These are phyloP conservation scores for Parnassius mnemosyne DNA, from an alignment of 2,888 invertebrate genomes.

Conservation along the genomic window DNA sequence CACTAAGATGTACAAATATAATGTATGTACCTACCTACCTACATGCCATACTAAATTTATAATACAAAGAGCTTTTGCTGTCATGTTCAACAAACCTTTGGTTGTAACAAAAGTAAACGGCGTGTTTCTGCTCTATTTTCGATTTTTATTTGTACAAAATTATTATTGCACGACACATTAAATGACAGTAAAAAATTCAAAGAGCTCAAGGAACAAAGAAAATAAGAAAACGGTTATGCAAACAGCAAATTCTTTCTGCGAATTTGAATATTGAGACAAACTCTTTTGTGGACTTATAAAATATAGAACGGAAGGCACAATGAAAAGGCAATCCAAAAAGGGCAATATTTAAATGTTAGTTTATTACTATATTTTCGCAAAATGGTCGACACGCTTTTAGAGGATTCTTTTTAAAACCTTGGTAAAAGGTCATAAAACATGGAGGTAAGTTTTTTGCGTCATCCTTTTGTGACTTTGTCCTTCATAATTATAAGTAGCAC, in stretches of 20 bases:
- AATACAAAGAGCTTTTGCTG: not conserved
- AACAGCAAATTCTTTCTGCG: constrained; percentile 57
- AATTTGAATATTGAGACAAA: constrained; percentile 65
- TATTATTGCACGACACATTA: constrained; percentile 20
- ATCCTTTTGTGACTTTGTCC: constrained; percentile 37
- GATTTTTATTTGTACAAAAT: constrained; percentile 12
- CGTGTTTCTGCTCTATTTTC: constrained; percentile 22
- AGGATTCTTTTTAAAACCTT: constrained; percentile 48
- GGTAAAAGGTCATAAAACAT: constrained; percentile 42
- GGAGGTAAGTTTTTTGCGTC: constrained; percentile 43
- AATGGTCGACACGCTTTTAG: constrained; percentile 44
- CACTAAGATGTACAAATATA: too few species aligned
- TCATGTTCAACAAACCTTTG: not conserved
- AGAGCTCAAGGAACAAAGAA: constrained; percentile 14
- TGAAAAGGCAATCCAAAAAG: constrained; percentile 42
- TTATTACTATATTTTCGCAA: constrained; percentile 46
- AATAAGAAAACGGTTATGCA: constrained; percentile 55
- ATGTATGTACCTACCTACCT: too few species aligned
- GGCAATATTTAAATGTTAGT: constrained; percentile 42
- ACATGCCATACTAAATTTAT: too few species aligned
- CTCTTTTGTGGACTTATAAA: constrained; percentile 53
- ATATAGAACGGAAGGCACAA: constrained; percentile 44
- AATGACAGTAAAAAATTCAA: constrained; percentile 36
- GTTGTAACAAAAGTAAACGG: not conserved
- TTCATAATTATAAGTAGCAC: constrained; percentile 47